These are phyloP conservation scores for Julus scandinavius DNA, from an alignment of 2,888 invertebrate species.

Conservation along the genomic window DNA sequence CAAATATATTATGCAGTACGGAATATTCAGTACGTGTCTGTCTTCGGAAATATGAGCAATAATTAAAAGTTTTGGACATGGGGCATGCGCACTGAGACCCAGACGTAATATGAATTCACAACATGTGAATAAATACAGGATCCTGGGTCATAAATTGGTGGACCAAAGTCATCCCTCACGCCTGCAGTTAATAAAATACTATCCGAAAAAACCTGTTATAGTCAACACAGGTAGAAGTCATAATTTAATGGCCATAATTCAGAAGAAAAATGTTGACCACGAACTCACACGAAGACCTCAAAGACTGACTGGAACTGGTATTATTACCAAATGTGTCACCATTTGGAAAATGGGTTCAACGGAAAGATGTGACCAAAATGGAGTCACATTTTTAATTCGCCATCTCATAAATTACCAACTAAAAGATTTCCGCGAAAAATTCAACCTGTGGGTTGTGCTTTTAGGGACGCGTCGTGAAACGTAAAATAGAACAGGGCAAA, in stretches of 20 bases:
- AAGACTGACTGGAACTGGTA: neutral
- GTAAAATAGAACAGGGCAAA: neutral
- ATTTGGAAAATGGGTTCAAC: slow-evolving; percentile 20
- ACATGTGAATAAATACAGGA: neutral
- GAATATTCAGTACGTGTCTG: neutral
- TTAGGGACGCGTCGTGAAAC: neutral
- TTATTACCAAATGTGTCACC: slow-evolving; percentile 21
- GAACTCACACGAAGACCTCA: slow-evolving; percentile 33
- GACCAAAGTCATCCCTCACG: neutral
- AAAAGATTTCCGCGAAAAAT: slow-evolving; percentile 25
- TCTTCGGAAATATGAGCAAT: neutral
- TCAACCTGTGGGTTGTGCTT: slow-evolving; percentile 11
- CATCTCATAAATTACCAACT: slow-evolving; percentile 1
- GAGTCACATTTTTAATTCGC: slow-evolving; percentile 27
- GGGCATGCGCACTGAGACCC: neutral
- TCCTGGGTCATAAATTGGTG: neutral
- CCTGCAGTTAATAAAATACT: slow-evolving; percentile 8
- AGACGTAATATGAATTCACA: neutral
- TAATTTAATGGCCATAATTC: slow-evolving; percentile 33
- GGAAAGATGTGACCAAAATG: slow-evolving; percentile 27
- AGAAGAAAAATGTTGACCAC: slow-evolving; percentile 14
- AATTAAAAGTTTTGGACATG: neutral
- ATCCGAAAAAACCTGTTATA: neutral
- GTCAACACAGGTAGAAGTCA: slow-evolving; percentile 33
- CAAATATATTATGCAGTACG: neutral